A percentile compares a stretch with the other conserved stretches of the same genome.
Conservation (phyloP, 1,140 invertebrate genomes). For the Drosophila tsacasi region DNA sequence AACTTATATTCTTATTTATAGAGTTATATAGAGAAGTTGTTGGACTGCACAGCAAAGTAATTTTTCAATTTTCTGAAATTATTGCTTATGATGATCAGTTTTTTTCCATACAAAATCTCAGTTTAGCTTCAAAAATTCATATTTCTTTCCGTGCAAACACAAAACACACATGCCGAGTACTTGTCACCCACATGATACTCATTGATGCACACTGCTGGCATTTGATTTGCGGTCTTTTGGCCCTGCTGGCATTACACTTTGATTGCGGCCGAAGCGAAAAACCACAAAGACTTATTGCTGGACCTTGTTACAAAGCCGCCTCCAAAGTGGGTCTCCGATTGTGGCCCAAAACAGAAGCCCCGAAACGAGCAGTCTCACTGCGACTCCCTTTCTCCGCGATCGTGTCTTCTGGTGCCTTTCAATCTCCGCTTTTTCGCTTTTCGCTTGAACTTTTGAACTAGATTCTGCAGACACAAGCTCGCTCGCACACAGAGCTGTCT, state of each 20-base stretch:
- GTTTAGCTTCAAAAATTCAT: background rate
- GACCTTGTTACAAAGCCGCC: conserved; percentile 16
- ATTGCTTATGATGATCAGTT: no score
- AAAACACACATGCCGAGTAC: background rate
- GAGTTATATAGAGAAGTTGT: background rate
- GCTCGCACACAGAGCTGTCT: conserved; percentile 29
- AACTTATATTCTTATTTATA: background rate
- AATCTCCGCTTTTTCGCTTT: conserved; percentile 50
- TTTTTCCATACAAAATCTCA: no score
- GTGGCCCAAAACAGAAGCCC: conserved; percentile 42
- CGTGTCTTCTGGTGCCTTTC: conserved; percentile 42
- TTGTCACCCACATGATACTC: conserved; percentile 52
- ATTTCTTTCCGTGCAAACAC: background rate
- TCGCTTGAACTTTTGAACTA: conserved; percentile 82
- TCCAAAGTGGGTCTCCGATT: conserved; percentile 27
- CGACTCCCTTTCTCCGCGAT: conserved; percentile 66
- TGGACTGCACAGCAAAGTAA: no score
- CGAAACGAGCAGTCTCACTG: conserved; percentile 18
- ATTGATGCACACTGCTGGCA: conserved; percentile 46
- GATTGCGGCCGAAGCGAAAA: conserved; percentile 5
- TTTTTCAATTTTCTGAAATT: no score
- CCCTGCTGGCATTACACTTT: conserved; percentile 26
- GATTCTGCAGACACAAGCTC: conserved; percentile 53
- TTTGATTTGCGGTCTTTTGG: conserved; percentile 45
- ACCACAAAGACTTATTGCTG: conserved; percentile 14